Evolutionary conservation across 2,888 invertebrate species (phyloP), one percentile per base, ranked within the genome.

Genomic region (Deilephila elpenor): DNA sequence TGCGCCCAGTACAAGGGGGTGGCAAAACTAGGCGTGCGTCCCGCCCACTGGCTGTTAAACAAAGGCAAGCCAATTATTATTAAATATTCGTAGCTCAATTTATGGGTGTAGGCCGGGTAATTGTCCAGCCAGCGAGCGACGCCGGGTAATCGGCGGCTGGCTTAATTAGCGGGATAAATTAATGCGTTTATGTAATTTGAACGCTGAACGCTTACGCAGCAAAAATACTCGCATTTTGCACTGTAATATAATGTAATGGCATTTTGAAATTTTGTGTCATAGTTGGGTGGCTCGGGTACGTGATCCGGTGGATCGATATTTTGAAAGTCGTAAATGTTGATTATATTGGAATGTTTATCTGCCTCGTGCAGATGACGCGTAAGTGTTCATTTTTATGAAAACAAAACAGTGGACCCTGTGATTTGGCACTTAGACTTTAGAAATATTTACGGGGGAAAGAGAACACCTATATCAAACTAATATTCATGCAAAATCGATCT

Each of bases 41-140:
- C 75, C 82, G 77, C 78, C 82, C 78, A 75, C 82, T 83, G 78
- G 84, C 89, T 85, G 87, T 91, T 93, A 92, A 93, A 93, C 93
- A 93, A 93, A 93, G 93, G 87, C 89, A 88, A 91, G 90, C 91
- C 93, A 93, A 94, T 91, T 91, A 89, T 89, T 89, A 89, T 89
- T 89, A 89, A 89, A 89, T 86, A 86, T 86, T 89, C 87, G 82
- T 83, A 79, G 79, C 80, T 78, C 84, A 87, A 88, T 89, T 88
- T 88, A 88, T 86, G 82, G 74, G 72, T 76, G 79, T 77, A 78
- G 77, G 75, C 82, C 78, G 78, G 78, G 83, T 84, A 86, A 85
- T 88, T 87, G 88, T 80, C 84, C 83, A 80, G 82, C 83, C 79
- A 85, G 85, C 88, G 89, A 91, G 91, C 91, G 87, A 86, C 85